Base-by-base conservation (phyloP, 2,113 vertebrate species). In the Mormyrus iriodes region DNA sequence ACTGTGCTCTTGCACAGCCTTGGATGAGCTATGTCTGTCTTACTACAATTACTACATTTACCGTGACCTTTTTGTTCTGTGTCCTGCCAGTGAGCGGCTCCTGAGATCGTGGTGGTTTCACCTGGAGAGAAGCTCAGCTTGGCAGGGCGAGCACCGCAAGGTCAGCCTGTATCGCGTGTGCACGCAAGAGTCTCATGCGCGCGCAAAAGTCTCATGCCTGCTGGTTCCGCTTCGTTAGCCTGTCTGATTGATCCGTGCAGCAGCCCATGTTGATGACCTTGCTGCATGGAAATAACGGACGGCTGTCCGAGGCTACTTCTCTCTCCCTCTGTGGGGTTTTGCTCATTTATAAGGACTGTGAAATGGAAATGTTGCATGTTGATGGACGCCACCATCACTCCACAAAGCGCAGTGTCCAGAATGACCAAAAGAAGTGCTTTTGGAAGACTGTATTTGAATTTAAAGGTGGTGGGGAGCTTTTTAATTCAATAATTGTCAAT, bases 181-280 rank as follows among this genome's bases (percentile, higher is more conserved):
- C 9, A 3, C 12, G 24, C n/a, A n/a, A n/a, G n/a, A 27, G 44
- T 31, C 24, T 85, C 24, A 27, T 27, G 21, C 83, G n/a, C 9
- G 10, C 12, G 24, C n/a, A n/a, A n/a, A n/a, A 27, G 44, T 31
- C 24, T 85, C 84, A 55, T 31, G 85, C 27, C 85, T 35, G 48
- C 49, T 6, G 51, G 85, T 55, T 86, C 51, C 51, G 27, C 85
- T 53, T 53, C 85, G 17, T 86, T 86, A 86, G 51, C 55, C 27
- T 55, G 51, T 86, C 85, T 53, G 85, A 86, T 86, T 86, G 85
- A 86, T 86, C 51, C 27, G 27, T 8, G 51, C 85, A 9, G 27
- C 51, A 19, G 85, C 27, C 49, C n/a, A 27, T 27, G 44, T 86
- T 53, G 12, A 53, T 53, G 85, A 86, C 85, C 85, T 86, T 53